A percentile compares a stretch with the other conserved stretches of the same genome.
Evolutionary conservation across 2,888 invertebrate genomes (phyloP).

Genomic region (Emesis furor): DNA sequence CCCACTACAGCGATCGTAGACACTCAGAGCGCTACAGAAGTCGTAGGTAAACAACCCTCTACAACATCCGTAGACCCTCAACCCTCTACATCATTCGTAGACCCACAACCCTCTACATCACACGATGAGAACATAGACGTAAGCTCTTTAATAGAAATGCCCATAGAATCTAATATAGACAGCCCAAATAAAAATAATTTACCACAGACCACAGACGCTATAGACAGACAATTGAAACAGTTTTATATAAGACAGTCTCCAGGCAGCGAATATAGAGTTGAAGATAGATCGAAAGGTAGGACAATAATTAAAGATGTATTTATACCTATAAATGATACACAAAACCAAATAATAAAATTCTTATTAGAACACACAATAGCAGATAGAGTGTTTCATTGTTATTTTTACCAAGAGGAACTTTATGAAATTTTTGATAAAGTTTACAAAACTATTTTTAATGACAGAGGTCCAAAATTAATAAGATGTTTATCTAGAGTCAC

Average conservation of each 20-base stretch:
- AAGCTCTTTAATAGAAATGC: slow-evolving; percentile 31
- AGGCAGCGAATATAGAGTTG: slow-evolving; percentile 62
- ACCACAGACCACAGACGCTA: slow-evolving; percentile 65
- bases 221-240: slow-evolving; percentile 74
- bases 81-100: slow-evolving; percentile 28
- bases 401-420: slow-evolving; percentile 14
- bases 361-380: slow-evolving; percentile 20
- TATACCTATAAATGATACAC: slow-evolving; percentile 27
- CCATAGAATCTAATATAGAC: slow-evolving; percentile 23
- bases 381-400: slow-evolving; percentile 27
- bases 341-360: slow-evolving; percentile 21
- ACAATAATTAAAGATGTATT: slow-evolving; percentile 4
- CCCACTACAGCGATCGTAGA: too few species aligned
- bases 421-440: slow-evolving; percentile 32
- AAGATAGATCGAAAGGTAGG: slow-evolving; percentile 53
- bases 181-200: slow-evolving; percentile 35
- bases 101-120: background rate
- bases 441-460: slow-evolving; percentile 46
- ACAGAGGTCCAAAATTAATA: slow-evolving; percentile 53
- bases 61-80: slow-evolving; percentile 35
- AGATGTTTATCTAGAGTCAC: slow-evolving; percentile 45
- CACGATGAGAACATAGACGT: slow-evolving; percentile 37
- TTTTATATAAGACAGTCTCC: slow-evolving; percentile 71
- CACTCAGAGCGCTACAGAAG: slow-evolving; percentile 35
- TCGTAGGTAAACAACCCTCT: slow-evolving; percentile 75